Conservation (phyloP, 2,888 invertebrate species). For the Choristoneura rosaceana region DNA sequence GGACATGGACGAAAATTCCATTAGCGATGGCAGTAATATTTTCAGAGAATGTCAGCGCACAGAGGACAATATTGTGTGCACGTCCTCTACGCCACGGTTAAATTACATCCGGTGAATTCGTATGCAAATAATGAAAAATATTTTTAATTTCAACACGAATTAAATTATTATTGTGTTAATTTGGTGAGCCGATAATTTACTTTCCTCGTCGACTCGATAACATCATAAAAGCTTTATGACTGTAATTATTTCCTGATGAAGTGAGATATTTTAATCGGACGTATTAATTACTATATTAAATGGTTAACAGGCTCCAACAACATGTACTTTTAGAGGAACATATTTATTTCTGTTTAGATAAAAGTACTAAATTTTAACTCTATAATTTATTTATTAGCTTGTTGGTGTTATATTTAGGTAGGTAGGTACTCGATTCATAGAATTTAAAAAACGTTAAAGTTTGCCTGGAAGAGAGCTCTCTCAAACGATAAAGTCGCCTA, state of each 20-base stretch:
- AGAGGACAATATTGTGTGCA: slow-evolving; percentile 42
- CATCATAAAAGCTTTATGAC: slow-evolving; percentile 32
- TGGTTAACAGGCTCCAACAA: not conserved
- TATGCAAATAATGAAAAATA: slow-evolving; percentile 30
- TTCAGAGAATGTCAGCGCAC: slow-evolving; percentile 44
- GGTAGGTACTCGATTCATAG: too few relatives aligned
- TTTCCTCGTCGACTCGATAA: slow-evolving; percentile 23
- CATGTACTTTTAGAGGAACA: not conserved
- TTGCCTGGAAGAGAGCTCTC: too few relatives aligned
- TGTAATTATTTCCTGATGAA: slow-evolving; percentile 33
- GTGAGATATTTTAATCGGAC: slow-evolving; percentile 24
- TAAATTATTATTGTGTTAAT: slow-evolving; percentile 37
- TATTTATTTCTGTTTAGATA: not conserved
- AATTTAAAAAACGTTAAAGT: too few relatives aligned
- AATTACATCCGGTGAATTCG: slow-evolving; percentile 37
- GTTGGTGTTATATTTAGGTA: too few relatives aligned
- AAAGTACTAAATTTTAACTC: too few relatives aligned
- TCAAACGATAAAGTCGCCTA: too few relatives aligned
- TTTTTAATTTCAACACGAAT: slow-evolving; percentile 33
- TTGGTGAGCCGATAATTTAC: slow-evolving; percentile 35
- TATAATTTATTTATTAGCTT: too few relatives aligned
- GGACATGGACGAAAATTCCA: slow-evolving; percentile 53
- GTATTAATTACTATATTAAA: slow-evolving; percentile 17
- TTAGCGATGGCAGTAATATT: slow-evolving; percentile 48
- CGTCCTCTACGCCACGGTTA: slow-evolving; percentile 37